Conservation (phyloP, 2,797 vertebrate genomes). For the Coilia nasus region DNA sequence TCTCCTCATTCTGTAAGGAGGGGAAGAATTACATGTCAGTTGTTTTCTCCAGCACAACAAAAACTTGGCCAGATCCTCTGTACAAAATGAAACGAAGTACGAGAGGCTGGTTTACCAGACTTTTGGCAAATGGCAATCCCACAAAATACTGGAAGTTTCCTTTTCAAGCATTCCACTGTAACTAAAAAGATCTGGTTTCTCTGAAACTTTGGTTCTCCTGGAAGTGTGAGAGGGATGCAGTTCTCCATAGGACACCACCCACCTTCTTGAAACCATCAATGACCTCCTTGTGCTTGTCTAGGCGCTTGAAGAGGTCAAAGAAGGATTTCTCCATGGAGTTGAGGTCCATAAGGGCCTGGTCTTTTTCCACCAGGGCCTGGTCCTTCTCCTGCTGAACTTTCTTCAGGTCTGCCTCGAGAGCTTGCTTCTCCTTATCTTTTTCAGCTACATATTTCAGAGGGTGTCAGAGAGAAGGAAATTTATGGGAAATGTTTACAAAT, state of each 20-base stretch:
- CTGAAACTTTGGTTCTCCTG: too few species aligned
- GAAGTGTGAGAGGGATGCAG: too few species aligned
- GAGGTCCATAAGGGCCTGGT: conserved; percentile 79
- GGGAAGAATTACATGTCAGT: not conserved
- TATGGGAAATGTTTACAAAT: not conserved
- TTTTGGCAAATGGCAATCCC: too few species aligned
- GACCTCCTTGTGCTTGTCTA: conserved; percentile 88
- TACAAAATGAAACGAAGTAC: too few species aligned
- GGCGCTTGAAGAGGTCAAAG: conserved; percentile 87
- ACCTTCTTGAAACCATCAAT: conserved; percentile 89
- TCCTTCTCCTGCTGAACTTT: conserved; percentile 75
- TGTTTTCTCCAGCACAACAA: too few species aligned
- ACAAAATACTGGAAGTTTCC: too few species aligned
- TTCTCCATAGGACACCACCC: not conserved
- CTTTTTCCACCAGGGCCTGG: conserved; percentile 72
- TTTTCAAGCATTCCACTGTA: too few species aligned
- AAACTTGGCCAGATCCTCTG: too few species aligned
- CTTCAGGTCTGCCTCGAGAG: too few species aligned
- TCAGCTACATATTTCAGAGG: not conserved
- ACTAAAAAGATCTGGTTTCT: too few species aligned
- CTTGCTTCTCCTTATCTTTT: conserved; percentile 69
- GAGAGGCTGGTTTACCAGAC: too few species aligned
- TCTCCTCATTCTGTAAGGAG: conserved; percentile 85
- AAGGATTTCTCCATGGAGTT: conserved; percentile 86
- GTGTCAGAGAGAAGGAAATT: not conserved